Evolutionary conservation across 2,797 vertebrate genomes (phyloP).

Genomic region (Echeneis naucrates): DNA sequence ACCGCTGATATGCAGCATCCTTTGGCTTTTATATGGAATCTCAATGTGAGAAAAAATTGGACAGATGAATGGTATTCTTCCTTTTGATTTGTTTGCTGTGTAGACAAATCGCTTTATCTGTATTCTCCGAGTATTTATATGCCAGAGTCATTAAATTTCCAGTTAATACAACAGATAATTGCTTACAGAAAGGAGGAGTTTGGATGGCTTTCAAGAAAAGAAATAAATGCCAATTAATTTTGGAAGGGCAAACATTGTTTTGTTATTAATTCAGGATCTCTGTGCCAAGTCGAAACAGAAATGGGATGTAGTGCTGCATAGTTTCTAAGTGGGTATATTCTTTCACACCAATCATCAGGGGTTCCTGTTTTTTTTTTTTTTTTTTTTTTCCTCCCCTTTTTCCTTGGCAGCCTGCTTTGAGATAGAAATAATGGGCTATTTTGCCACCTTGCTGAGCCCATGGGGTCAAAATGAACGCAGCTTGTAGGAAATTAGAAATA

Average conservation of each 20-base stretch:
- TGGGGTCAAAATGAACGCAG: constrained; percentile 74
- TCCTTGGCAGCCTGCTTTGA: constrained; percentile 68
- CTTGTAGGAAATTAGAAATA: constrained; percentile 75
- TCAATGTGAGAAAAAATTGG: not conserved
- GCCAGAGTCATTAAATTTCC: constrained; percentile 25
- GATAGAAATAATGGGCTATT: constrained; percentile 77
- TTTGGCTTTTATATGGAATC: not conserved
- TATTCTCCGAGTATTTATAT: constrained; percentile 8
- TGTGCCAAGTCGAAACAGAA: constrained; percentile 37
- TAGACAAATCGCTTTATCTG: constrained; percentile 14
- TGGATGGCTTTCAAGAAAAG: constrained; percentile 21
- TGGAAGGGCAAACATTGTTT: constrained; percentile 53
- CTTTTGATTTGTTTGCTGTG: constrained; percentile 15
- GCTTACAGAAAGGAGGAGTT: constrained; percentile 28
- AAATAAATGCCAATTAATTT: constrained; percentile 59
- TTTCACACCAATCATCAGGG: constrained; percentile 63
- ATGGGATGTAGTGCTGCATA: constrained; percentile 42
- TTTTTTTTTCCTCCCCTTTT: no score
- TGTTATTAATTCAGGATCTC: constrained; percentile 70
- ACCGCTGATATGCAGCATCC: not conserved
- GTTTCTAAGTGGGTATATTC: constrained; percentile 61
- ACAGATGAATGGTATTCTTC: not conserved
- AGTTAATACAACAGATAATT: constrained; percentile 36
- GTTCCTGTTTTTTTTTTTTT: constrained; percentile 38
- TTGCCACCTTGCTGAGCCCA: constrained; percentile 62